Conservation (phyloP, 2,888 invertebrate species). For the Pyralis farinalis region DNA sequence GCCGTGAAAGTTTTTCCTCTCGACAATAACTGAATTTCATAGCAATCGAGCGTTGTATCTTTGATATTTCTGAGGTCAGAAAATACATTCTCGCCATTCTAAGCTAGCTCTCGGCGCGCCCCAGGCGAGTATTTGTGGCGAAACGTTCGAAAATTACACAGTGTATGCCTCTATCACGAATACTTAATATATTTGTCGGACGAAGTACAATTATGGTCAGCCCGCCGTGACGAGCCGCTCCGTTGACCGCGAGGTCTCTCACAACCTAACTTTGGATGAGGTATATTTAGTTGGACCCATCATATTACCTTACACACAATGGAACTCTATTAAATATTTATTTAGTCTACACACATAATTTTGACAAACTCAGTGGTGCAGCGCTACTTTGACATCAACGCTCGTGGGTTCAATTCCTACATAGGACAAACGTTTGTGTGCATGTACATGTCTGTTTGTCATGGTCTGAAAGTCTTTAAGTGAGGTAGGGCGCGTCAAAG, state of each 20-base stretch:
- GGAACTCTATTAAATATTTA: no score
- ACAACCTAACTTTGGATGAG: slow-evolving; percentile 30
- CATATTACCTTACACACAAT: background rate
- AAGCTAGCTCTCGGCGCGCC: background rate
- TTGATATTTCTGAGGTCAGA: slow-evolving; percentile 3
- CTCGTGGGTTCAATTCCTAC: no score
- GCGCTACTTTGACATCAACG: no score
- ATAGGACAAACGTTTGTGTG: no score
- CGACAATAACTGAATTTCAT: no score
- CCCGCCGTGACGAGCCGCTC: slow-evolving; percentile 57
- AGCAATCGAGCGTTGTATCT: no score
- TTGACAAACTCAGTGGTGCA: no score
- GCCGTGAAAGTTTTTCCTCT: no score
- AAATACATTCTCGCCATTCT: background rate
- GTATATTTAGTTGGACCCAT: slow-evolving; percentile 17
- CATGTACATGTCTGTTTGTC: no score
- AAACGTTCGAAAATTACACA: slow-evolving; percentile 60
- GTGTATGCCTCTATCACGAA: slow-evolving; percentile 47
- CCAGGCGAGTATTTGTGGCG: slow-evolving; percentile 34
- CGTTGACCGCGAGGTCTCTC: slow-evolving; percentile 39
- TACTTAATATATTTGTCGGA: slow-evolving; percentile 66
- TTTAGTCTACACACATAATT: no score
- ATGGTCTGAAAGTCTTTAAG: no score
- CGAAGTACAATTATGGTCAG: slow-evolving; percentile 54
- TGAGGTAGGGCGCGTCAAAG: no score